These are phyloP conservation scores for Eriosoma lanigerum DNA, from an alignment of 1,140 invertebrate species.

Conservation along the genomic window DNA sequence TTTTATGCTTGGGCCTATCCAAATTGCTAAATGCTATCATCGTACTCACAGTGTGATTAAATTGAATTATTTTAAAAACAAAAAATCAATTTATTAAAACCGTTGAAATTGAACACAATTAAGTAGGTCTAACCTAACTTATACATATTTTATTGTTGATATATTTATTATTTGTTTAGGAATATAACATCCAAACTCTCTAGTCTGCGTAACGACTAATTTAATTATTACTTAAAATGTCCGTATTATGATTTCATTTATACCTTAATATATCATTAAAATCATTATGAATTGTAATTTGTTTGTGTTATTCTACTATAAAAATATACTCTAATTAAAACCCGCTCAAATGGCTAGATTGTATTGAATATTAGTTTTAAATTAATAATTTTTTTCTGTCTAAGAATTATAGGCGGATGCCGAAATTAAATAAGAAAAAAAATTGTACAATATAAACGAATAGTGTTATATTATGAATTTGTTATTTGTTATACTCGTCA, in stretches of 20 bases:
- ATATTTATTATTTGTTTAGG: neutral
- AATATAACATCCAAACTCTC: neutral
- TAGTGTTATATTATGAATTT: slow-evolving; percentile 30
- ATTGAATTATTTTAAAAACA: neutral
- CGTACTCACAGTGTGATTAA: neutral
- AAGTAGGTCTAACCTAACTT: too few species aligned
- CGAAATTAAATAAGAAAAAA: neutral
- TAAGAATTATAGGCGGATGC: neutral
- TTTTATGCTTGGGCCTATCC: neutral
- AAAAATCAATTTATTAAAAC: neutral
- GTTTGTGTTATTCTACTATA: slow-evolving; percentile 4
- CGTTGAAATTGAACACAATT: neutral
- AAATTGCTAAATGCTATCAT: slow-evolving; percentile 7
- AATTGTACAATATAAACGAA: slow-evolving; percentile 30
- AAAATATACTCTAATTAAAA: slow-evolving; percentile 11
- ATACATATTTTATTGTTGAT: neutral
- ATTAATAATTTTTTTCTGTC: slow-evolving; percentile 14
- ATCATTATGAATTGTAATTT: too few species aligned
- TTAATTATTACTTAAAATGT: neutral
- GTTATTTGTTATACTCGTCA: neutral
- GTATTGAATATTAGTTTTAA: slow-evolving; percentile 17
- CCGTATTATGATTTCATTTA: too few species aligned
- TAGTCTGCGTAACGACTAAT: neutral
- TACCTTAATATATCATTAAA: too few species aligned
- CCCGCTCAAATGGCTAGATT: slow-evolving; percentile 31